A percentile compares a stretch with the other conserved stretches of the same genome.
These are phyloP conservation scores for Diploscapter pachys DNA, from an alignment of 1,140 invertebrate genomes.

Conservation along the genomic window DNA sequence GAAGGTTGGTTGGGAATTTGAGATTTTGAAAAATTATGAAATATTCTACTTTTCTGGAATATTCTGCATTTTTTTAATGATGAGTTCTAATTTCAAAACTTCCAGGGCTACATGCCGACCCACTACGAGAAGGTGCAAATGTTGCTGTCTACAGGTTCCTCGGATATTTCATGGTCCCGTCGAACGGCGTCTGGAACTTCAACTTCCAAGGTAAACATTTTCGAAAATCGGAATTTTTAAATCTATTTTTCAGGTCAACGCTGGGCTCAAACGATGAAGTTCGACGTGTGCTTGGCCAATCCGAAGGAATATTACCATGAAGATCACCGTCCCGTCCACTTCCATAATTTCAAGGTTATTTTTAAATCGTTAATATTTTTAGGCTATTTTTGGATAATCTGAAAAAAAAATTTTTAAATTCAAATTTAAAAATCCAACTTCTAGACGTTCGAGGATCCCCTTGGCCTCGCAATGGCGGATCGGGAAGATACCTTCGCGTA, in stretches of 20 bases:
- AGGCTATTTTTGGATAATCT: too few relatives aligned
- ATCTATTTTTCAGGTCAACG: slow-evolving; percentile 22
- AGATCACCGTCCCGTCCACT: slow-evolving; percentile 92
- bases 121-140: slow-evolving; percentile 99
- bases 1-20: slow-evolving; percentile 64
- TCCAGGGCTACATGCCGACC: slow-evolving; percentile 83
- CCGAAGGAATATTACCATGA: slow-evolving; percentile 99
- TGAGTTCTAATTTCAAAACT: background rate
- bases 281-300: slow-evolving; percentile 89
- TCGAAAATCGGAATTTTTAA: background rate
- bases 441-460: slow-evolving; percentile 74
- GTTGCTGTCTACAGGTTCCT: slow-evolving; percentile 92
- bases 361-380: background rate
- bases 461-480: slow-evolving; percentile 45
- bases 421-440: background rate
- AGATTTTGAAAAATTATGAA: too few relatives aligned
- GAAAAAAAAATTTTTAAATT: background rate
- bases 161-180: slow-evolving; percentile 97
- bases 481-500: slow-evolving; percentile 52
- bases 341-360: slow-evolving; percentile 83
- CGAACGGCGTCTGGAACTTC: slow-evolving; percentile 97
- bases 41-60: slow-evolving; percentile 2
- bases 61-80: background rate
- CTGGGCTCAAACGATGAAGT: slow-evolving; percentile 75
- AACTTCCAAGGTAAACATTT: slow-evolving; percentile 88